Evolutionary conservation across 1,140 invertebrate species (phyloP).

Genomic region (Danaus melanippus): DNA sequence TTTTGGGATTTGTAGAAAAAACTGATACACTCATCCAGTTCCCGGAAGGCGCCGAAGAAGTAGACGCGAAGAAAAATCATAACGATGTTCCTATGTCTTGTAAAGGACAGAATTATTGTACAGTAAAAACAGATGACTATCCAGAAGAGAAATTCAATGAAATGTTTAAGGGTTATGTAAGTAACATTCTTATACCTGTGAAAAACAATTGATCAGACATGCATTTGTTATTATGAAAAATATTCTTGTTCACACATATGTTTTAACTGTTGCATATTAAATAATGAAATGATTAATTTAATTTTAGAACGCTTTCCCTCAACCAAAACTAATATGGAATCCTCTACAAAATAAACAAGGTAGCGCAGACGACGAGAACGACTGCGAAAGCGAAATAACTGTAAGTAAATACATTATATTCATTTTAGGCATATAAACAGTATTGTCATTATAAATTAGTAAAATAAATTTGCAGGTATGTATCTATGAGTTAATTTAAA

Average conservation of each 20-base stretch:
- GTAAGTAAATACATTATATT: conserved; percentile 19
- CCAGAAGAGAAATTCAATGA: conserved; percentile 37
- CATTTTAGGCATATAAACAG: neutral
- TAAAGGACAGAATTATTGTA: conserved; percentile 33
- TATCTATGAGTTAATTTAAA: conserved; percentile 3
- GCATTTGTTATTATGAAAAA: too few species aligned
- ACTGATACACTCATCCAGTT: too few species aligned
- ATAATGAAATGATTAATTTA: neutral
- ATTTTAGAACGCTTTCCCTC: conserved; percentile 36
- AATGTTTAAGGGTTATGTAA: conserved; percentile 39
- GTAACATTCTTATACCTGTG: conserved; percentile 6
- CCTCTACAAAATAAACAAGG: conserved; percentile 32
- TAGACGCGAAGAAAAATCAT: too few species aligned
- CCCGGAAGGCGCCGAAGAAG: too few species aligned
- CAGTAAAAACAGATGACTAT: conserved; percentile 36
- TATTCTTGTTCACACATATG: too few species aligned
- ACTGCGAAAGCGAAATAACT: conserved; percentile 32
- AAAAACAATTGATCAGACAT: too few species aligned
- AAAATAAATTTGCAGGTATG: neutral
- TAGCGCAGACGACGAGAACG: conserved; percentile 31
- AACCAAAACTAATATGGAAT: conserved; percentile 27
- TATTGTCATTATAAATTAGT: neutral
- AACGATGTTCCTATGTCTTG: conserved; percentile 17
- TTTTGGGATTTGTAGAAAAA: too few species aligned
- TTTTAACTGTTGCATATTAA: too few species aligned